phyloP scores from a whole-genome alignment of 2,888 invertebrate species.

The Eupithecia tripunctaria region DNA sequence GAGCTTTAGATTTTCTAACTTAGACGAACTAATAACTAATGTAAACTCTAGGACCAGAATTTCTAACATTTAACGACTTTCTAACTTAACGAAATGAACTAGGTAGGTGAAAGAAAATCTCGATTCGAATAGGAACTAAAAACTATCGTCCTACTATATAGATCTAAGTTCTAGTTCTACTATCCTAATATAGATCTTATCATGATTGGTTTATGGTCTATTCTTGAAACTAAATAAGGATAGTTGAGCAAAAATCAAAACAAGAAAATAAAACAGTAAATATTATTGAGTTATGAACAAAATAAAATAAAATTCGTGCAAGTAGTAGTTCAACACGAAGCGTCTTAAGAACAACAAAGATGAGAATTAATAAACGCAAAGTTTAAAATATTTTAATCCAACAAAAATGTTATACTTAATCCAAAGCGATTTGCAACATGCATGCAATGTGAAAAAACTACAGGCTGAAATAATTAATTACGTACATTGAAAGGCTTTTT shows the following conservation, averaged over 20 bases:
- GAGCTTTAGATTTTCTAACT: neutral
- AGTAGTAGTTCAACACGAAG: conserved; percentile 31
- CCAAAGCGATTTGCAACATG: neutral
- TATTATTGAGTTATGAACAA: conserved; percentile 11
- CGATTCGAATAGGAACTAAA: neutral
- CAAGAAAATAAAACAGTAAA: neutral
- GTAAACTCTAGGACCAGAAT: neutral
- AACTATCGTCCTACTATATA: neutral
- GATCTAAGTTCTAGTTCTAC: conserved; percentile 1
- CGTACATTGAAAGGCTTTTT: neutral
- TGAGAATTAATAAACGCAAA: neutral
- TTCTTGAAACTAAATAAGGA: neutral
- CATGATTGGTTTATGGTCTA: neutral
- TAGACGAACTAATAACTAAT: neutral
- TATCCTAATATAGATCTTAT: neutral
- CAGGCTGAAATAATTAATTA: neutral
- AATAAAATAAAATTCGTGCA: conserved; percentile 40
- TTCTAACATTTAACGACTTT: neutral
- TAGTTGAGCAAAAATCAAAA: neutral
- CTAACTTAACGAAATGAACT: neutral
- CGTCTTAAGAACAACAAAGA: conserved; percentile 36
- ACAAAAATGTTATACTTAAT: neutral
- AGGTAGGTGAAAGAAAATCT: neutral
- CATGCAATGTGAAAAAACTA: neutral
- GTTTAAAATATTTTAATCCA: neutral